These are phyloP conservation scores for Theristicus caerulescens DNA, from an alignment of 2,113 vertebrate species.

Conservation along the genomic window DNA sequence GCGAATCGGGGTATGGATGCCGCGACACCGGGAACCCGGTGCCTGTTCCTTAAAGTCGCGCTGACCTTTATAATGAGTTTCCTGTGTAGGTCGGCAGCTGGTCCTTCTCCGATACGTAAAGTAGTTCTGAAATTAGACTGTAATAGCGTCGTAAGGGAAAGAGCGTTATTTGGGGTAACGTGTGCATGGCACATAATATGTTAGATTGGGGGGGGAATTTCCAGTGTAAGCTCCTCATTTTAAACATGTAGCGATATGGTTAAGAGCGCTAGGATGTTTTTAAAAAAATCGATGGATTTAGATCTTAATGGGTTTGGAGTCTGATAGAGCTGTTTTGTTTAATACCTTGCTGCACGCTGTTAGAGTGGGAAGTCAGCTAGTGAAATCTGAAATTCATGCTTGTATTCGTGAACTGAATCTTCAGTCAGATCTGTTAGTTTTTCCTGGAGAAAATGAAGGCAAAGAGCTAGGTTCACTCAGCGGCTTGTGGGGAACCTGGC, in stretches of 20 bases:
- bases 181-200: not conserved
- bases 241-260: not conserved
- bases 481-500: slow-evolving; percentile 43
- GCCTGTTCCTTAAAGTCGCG: not conserved
- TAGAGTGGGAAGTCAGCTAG: slow-evolving; percentile 33
- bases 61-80: not conserved
- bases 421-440: slow-evolving; percentile 34
- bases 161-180: not conserved
- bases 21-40: not conserved
- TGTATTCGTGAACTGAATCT: slow-evolving; percentile 39
- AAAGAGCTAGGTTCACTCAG: slow-evolving; percentile 22
- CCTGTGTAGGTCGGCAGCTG: not conserved
- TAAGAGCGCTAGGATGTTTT: not conserved
- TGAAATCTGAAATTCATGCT: slow-evolving; percentile 52
- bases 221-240: not conserved
- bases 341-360: not conserved
- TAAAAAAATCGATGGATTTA: slow-evolving; percentile 16
- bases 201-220: not conserved
- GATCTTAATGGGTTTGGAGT: slow-evolving; percentile 40
- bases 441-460: slow-evolving; percentile 51
- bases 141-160: not conserved
- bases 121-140: not conserved
- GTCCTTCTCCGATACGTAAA: not conserved
- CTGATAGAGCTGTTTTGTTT: slow-evolving; percentile 51
- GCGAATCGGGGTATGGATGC: not conserved